Evolutionary conservation across 1,140 invertebrate genomes (phyloP), one percentile per base, ranked within the genome.

Genomic region (Schmidtea mediterranea): DNA sequence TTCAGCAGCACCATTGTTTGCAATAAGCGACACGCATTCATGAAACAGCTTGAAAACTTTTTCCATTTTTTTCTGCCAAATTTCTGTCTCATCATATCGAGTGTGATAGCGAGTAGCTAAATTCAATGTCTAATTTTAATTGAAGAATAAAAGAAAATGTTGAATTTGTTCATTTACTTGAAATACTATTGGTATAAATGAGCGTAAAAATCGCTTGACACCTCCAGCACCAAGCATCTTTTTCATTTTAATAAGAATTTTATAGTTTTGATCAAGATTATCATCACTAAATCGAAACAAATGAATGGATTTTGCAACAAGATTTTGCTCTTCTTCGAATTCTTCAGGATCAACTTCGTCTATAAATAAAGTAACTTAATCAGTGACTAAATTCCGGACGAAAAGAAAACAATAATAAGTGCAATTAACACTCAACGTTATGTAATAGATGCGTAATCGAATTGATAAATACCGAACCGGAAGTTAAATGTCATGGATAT

Each of bases 11-110:
- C 71, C 71, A 0, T 82, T 83, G 62, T 92, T 92, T 50, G 84
- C 81, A 36, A 98, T 63, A 32, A 80, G 78, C 21, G 74, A 78
- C 52, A 97, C 90, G 1, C 84, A 92, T 52, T 81, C 76, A 60
- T 92, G 84, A 59, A 84, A 92, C 62, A 92, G 95, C 60, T 90
- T 80, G 66, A 97, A 92, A 46, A 97, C 89, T 66, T 94, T 94
- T 58, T 83, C 77, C 56, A 86, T 87, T 62, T 95, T 95, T 61
- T 87, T 90, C 59, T 90, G 80, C 86, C 89, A 97, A 69, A 87
- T 82, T 46, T 86, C 81, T 68, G 90, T 83, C 15, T 36, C n/a
- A n/a, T 23, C 12, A 15, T 52, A 15, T 23, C 12, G 40, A 23
- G 18, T 41, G 40, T 41, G 40, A 21, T 23, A 41, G 12, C 40